These are phyloP conservation scores for Discoglossus pictus DNA, from an alignment of 2,797 vertebrate species.

Conservation along the genomic window DNA sequence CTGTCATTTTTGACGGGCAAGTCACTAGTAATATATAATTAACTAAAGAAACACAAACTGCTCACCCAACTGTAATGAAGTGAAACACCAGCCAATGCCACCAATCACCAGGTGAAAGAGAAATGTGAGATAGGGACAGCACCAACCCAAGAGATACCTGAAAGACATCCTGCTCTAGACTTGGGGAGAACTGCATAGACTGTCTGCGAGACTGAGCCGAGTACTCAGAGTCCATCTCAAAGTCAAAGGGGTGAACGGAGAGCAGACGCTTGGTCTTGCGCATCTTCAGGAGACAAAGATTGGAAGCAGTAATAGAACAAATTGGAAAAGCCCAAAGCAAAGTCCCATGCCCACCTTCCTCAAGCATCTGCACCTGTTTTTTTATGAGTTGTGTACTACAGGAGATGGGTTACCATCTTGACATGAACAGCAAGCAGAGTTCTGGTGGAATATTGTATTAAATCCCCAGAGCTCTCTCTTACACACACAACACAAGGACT, in stretches of 20 bases:
- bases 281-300: conserved; percentile 57
- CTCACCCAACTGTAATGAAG: not conserved
- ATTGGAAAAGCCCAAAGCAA: not conserved
- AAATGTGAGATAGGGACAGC: conserved; percentile 19
- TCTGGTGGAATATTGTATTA: too few species aligned
- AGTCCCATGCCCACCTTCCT: not conserved
- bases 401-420: not conserved
- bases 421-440: not conserved
- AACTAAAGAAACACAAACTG: not conserved
- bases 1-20: too few species aligned
- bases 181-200: conserved; percentile 65
- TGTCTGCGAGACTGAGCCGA: conserved; percentile 61
- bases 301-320: conserved; percentile 32
- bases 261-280: conserved; percentile 85
- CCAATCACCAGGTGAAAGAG: not conserved
- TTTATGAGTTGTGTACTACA: not conserved
- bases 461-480: too few species aligned
- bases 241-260: conserved; percentile 80
- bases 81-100: not conserved
- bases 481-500: too few species aligned
- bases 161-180: conserved; percentile 51
- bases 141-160: conserved; percentile 61
- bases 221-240: conserved; percentile 75
- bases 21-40: too few species aligned
- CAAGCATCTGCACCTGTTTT: accelerated